These are phyloP conservation scores for Pan troglodytes DNA, from an alignment of 2,113 vertebrate species.

Conservation along the genomic window NHGRI_mPanTro3-v2.1_pri NC_072421.2:40511501-40512000, in stretches of 20 bases:
- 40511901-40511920: fast-evolving
- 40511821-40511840: not conserved
- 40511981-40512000: constrained; percentile 61
- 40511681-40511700: constrained; percentile 83
- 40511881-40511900: not conserved
- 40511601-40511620: constrained; percentile 88
- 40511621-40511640: constrained; percentile 87
- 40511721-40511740: constrained; percentile 69
- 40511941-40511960: constrained; percentile 45
- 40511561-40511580: constrained; percentile 85
- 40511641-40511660: constrained; percentile 85
- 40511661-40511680: constrained; percentile 84
- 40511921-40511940: not conserved
- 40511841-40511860: not conserved
- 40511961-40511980: not conserved
- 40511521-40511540: constrained; percentile 84
- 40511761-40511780: not conserved
- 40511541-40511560: constrained; percentile 84
- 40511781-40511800: not conserved
- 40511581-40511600: constrained; percentile 87
- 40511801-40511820: not conserved
- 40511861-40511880: constrained; percentile 6
- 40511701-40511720: constrained; percentile 81
- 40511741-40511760: constrained; percentile 40
- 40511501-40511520: constrained; percentile 85